A percentile compares a stretch with the other conserved stretches of the same genome.
phyloP scores from a whole-genome alignment of 2,113 vertebrate species.

The Sebastes fasciatus region DNA sequence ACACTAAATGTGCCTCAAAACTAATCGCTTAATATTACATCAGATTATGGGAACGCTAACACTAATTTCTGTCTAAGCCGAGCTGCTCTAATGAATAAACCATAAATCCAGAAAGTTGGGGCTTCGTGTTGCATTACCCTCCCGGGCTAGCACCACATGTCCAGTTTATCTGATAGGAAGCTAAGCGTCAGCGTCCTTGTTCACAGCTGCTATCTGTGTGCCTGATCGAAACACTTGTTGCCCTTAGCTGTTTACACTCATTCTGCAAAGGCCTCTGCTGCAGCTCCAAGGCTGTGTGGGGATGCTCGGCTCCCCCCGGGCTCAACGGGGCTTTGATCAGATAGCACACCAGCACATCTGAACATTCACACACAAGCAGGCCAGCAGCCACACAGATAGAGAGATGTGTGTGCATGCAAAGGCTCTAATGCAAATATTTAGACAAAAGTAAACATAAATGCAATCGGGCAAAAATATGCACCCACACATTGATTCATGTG shows the following conservation, averaged over 20 bases:
- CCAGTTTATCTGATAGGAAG: conserved; percentile 72
- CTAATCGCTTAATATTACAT: conserved; percentile 23
- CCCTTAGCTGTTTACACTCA: conserved; percentile 80
- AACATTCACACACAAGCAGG: conserved; percentile 15
- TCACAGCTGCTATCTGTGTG: conserved; percentile 74
- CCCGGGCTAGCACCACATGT: conserved; percentile 52
- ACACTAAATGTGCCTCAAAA: conserved; percentile 1
- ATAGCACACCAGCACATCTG: conserved; percentile 55
- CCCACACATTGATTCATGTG: not conserved
- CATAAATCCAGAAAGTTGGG: not conserved
- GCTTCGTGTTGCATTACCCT: conserved; percentile 19
- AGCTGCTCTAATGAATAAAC: conserved; percentile 26
- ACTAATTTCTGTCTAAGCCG: conserved; percentile 3
- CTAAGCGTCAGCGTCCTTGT: conserved; percentile 67
- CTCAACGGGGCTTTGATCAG: conserved; percentile 65
- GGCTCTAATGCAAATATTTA: conserved; percentile 2
- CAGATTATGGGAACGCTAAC: conserved; percentile 1
- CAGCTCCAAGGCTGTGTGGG: conserved; percentile 54
- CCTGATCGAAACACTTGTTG: conserved; percentile 71
- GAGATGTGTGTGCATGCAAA: not conserved
- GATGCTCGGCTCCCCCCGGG: conserved; percentile 48
- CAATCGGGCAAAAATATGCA: not conserved
- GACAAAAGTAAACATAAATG: not conserved
- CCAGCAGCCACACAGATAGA: conserved; percentile 12
- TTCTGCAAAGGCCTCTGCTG: conserved; percentile 67